These are phyloP conservation scores for Physocephala rufipes DNA, from an alignment of 2,888 invertebrate species.

Conservation along the genomic window DNA sequence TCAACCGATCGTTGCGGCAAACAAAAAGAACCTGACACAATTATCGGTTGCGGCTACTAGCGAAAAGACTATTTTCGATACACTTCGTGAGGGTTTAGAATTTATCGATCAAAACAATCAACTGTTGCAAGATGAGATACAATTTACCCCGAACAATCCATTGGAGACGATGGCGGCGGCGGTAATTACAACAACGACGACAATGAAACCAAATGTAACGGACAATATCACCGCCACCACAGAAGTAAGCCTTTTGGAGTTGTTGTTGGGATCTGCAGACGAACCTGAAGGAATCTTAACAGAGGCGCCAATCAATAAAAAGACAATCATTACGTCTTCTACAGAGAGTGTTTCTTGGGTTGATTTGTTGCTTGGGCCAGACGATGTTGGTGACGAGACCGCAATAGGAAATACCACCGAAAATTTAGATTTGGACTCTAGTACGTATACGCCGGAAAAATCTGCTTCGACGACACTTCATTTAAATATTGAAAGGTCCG, in stretches of 20 bases:
- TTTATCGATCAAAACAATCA: constrained; percentile 62
- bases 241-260: constrained; percentile 56
- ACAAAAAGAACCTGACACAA: neutral
- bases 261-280: constrained; percentile 56
- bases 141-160: constrained; percentile 44
- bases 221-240: constrained; percentile 52
- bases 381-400: constrained; percentile 47
- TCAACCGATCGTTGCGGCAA: constrained; percentile 46
- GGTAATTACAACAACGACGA: too few relatives aligned
- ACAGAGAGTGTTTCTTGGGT: constrained; percentile 53
- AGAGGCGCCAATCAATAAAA: constrained; percentile 40
- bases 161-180: too few relatives aligned
- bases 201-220: constrained; percentile 26
- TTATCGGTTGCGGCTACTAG: constrained; percentile 41
- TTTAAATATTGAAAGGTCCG: constrained; percentile 44
- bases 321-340: constrained; percentile 44
- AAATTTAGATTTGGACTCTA: constrained; percentile 32
- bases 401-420: constrained; percentile 15
- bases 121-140: constrained; percentile 53
- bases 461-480: constrained; percentile 38
- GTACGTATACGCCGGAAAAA: neutral
- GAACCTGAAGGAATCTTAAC: neutral
- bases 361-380: constrained; percentile 55
- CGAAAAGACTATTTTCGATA: constrained; percentile 62
- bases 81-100: constrained; percentile 61